phyloP scores from a whole-genome alignment of 2,888 invertebrate species.

The Pogonocherus hispidulus region DNA sequence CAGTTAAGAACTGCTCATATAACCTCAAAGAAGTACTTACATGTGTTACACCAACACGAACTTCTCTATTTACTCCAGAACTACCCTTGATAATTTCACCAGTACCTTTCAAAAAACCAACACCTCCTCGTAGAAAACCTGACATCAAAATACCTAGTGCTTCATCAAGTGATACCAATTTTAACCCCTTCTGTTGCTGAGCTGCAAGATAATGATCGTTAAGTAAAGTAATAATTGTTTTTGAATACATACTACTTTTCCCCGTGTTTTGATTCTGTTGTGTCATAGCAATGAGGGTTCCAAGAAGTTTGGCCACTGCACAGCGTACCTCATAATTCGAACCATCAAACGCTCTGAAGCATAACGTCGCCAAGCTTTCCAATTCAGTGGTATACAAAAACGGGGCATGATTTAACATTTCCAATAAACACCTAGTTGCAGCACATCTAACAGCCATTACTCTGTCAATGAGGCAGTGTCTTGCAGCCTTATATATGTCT shows the following conservation, averaged over 20 bases:
- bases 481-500: slow-evolving; percentile 92
- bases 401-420: slow-evolving; percentile 89
- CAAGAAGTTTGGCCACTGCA: slow-evolving; percentile 92
- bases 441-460: slow-evolving; percentile 94
- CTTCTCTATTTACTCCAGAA: slow-evolving; percentile 93
- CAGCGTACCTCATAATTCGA: slow-evolving; percentile 94
- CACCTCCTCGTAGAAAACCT: slow-evolving; percentile 94
- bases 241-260: slow-evolving; percentile 65
- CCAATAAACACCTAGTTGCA: slow-evolving; percentile 90
- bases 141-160: slow-evolving; percentile 91
- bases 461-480: slow-evolving; percentile 90
- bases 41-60: slow-evolving; percentile 97
- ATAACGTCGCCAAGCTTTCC: slow-evolving; percentile 92
- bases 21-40: slow-evolving; percentile 74
- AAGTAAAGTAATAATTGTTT: not conserved
- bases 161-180: slow-evolving; percentile 88
- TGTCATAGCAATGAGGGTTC: slow-evolving; percentile 88
- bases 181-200: slow-evolving; percentile 67
- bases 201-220: slow-evolving; percentile 41
- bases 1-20: no score
- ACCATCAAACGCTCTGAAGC: slow-evolving; percentile 92
- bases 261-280: slow-evolving; percentile 75
- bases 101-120: slow-evolving; percentile 92
- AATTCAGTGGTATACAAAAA: slow-evolving; percentile 90
- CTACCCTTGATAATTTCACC: slow-evolving; percentile 97